A percentile compares a stretch with the other conserved stretches of the same genome.
These are phyloP conservation scores for Hippocampus zosterae DNA, from an alignment of 2,113 vertebrate species.

Conservation along the genomic window DNA sequence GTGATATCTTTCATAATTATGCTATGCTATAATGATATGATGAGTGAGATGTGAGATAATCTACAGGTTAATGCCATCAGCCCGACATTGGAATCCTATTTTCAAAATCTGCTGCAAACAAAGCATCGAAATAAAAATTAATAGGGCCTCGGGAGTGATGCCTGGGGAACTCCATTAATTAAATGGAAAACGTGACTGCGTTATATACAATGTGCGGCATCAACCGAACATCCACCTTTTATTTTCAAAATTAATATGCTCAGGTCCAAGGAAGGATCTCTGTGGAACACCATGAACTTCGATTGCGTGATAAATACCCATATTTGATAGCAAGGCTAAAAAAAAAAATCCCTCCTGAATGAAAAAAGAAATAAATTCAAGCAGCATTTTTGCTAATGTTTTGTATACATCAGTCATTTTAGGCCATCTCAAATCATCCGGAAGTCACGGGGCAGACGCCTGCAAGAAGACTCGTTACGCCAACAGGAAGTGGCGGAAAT, in stretches of 20 bases:
- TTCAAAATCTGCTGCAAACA: no score
- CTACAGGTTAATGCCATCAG: not conserved
- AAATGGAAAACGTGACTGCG: no score
- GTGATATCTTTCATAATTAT: no score
- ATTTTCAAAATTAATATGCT: not conserved
- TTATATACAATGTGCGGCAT: not conserved
- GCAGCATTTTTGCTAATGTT: not conserved
- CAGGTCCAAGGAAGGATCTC: not conserved
- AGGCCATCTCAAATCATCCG: not conserved
- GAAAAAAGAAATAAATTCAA: not conserved
- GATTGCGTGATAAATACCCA: not conserved
- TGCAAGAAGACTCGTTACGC: slow-evolving; percentile 12
- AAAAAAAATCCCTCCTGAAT: no score
- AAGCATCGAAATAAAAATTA: not conserved
- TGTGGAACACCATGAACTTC: not conserved
- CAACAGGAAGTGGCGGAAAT: slow-evolving; percentile 50
- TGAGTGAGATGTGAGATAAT: no score
- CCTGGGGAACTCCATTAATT: no score
- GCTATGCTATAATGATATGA: no score
- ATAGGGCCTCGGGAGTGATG: no score
- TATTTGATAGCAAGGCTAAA: no score
- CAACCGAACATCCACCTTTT: not conserved
- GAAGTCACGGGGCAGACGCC: not conserved
- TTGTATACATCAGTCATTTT: not conserved
- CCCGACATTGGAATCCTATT: no score